Evolutionary conservation across 2,113 vertebrate species (phyloP), one percentile per base, ranked within the genome.

Genomic region (Boleophthalmus pectinirostris): DNA sequence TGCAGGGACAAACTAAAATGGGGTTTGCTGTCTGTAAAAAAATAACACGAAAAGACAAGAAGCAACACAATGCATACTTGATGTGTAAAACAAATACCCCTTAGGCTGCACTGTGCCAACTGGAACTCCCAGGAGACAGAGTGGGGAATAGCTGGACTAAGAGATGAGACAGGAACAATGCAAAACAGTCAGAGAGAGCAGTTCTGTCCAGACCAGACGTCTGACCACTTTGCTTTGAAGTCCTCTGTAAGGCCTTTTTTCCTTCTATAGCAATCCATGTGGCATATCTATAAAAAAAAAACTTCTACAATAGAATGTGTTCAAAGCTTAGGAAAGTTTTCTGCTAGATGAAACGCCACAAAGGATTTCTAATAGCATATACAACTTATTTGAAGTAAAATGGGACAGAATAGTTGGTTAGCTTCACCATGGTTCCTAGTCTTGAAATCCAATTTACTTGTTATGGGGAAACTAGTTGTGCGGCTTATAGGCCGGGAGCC

Each of bases 181-280:
- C 4, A 29, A 45, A 56, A 68, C 25, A 70, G 33, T 71, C 20
- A 35, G 49, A 53, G 4, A 66, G 12, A 69, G 46, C 72, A 76
- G 78, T 24, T 54, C 77, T 85, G 77, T 70, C 58, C 47, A 61
- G 73, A 29, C 8, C n/a, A 84, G 74, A 84, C 78, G 80, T 87
- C 82, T 88, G 84, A 88, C 82, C 83, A 77, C 33, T 70, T 51
- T 70, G 20, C 83, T 90, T 89, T 90, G 79, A 86, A 87, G 85
- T 78, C 74, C 47, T 80, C 73, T 47, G 20, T 54, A 73, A 71
- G 71, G 5, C 11, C 46, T 71, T 79, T 66, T 71, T 79, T 66
- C 60, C 43, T 23, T 70, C 63, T 69, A 69, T 64, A 83, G 72
- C 75, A 69, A 68, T 70, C 74, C 79, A 77, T 18, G 47, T 72